Evolutionary conservation across 2,888 invertebrate genomes (phyloP), one percentile per base, ranked within the genome.

Genomic region (Acrobeloides nanus): DNA sequence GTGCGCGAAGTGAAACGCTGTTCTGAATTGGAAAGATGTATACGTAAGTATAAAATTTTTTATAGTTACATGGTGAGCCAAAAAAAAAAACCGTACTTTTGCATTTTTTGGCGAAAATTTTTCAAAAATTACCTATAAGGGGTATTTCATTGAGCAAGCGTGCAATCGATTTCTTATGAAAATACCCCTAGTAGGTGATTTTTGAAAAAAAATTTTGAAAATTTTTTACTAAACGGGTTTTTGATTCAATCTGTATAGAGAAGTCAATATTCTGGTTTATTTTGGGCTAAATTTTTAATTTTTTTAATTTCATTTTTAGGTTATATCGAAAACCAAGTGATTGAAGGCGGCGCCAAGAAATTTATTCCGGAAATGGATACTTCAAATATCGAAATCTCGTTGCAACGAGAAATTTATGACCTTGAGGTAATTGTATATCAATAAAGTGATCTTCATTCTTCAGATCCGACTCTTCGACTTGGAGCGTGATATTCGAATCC

Each of bases 351-450:
- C 24, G 51, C 52, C 8, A 37, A 24, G 7, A 45, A 53, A 15
- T 53, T 59, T 32, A 62, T 59, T 25, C 58, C 89, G 73, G 89
- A 90, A 74, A 89, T 55, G 27, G 55, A 53, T 24, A 39, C 31
- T 21, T 38, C 53, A 2, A 51, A 56, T 27, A 50, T 48, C 21
- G 92, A 93, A 77, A 92, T 93, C 15, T 92, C 93, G 0, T 89
- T 90, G 69, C 92, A 93, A 0, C 81, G 90, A 59, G 93, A 93
- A 79, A 93, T 97, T 90, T 89, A 92, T 63, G 93, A 93, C 77
- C 81, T 95, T 54, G 95, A 95, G 82, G 89, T 86, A 17, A 29
- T n/a, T n/a, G n/a, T n/a, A n/a, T n/a, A n/a, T n/a, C n/a, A n/a
- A n/a, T 53, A 7, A 26, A 25, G 27, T 41, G 21, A 41, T 32